Evolutionary conservation across 2,888 invertebrate genomes (phyloP).

Genomic region (Eupeodes luniger): DNA sequence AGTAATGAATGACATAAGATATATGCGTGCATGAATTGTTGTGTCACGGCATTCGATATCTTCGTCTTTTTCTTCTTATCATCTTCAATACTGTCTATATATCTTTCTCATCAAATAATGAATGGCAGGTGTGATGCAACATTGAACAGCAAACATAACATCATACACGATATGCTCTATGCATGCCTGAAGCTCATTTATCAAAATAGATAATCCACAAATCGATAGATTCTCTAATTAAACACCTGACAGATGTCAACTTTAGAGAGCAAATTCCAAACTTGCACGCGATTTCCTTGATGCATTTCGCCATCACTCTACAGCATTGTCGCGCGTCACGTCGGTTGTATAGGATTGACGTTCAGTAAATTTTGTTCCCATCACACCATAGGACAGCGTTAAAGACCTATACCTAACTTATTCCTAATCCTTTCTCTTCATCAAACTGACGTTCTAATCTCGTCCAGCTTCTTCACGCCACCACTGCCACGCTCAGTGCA

Average conservation of each 20-base stretch:
- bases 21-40: too few relatives aligned
- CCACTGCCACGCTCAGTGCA: not conserved
- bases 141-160: constrained; percentile 16
- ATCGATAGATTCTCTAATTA: constrained; percentile 59
- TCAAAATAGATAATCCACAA: constrained; percentile 43
- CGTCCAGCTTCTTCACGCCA: constrained; percentile 38
- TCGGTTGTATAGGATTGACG: not conserved
- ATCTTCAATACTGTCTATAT: not conserved
- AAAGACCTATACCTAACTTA: not conserved
- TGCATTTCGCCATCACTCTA: not conserved
- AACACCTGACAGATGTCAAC: constrained; percentile 50
- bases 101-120: not conserved
- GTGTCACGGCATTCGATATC: too few relatives aligned
- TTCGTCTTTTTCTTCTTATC: not conserved
- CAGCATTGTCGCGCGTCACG: too few relatives aligned
- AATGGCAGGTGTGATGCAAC: constrained; percentile 13
- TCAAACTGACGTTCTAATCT: constrained; percentile 25
- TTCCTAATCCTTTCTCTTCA: constrained; percentile 52
- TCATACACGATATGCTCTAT: not conserved
- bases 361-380: constrained; percentile 10
- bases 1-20: too few relatives aligned
- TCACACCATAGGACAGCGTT: constrained; percentile 1
- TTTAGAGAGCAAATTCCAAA: constrained; percentile 39
- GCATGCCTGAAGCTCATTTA: constrained; percentile 20
- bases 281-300: constrained; percentile 46